Evolutionary conservation across 2,888 invertebrate species (phyloP).

Genomic region (Lydus trimaculatus): DNA sequence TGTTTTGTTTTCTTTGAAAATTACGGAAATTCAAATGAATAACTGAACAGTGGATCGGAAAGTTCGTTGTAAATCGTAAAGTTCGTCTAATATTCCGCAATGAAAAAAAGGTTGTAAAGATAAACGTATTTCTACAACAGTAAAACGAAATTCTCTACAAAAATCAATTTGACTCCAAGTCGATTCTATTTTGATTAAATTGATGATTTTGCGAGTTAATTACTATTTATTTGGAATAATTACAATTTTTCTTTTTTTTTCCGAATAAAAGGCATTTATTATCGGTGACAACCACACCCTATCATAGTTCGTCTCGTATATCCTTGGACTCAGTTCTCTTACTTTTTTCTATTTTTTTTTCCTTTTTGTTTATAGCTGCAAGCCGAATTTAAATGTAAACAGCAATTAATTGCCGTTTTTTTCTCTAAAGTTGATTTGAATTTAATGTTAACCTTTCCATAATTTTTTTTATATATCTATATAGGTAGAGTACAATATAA

Average conservation of each 20-base stretch:
- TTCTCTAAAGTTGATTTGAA: conserved; percentile 1
- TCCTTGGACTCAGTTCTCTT: background rate
- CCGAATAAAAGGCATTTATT: background rate
- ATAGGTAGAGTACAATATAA: too few relatives aligned
- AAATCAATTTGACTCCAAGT: too few relatives aligned
- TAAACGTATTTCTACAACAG: too few relatives aligned
- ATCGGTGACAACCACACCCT: background rate
- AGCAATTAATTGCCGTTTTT: background rate
- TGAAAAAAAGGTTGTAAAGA: too few relatives aligned
- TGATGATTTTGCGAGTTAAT: too few relatives aligned
- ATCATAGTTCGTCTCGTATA: background rate
- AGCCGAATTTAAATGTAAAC: conserved; percentile 4
- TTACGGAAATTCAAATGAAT: background rate
- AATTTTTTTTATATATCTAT: too few relatives aligned
- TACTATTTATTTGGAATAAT: background rate
- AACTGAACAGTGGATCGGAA: too few relatives aligned
- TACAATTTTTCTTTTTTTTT: background rate
- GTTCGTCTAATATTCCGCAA: too few relatives aligned
- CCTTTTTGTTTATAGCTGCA: background rate
- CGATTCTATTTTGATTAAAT: too few relatives aligned
- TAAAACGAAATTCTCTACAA: too few relatives aligned
- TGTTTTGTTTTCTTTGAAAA: background rate
- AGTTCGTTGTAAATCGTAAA: background rate
- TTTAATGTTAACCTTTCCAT: background rate
- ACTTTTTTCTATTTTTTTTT: background rate